Base-by-base conservation (phyloP, 2,888 invertebrate species). In the Heliconius cydno region DNA sequence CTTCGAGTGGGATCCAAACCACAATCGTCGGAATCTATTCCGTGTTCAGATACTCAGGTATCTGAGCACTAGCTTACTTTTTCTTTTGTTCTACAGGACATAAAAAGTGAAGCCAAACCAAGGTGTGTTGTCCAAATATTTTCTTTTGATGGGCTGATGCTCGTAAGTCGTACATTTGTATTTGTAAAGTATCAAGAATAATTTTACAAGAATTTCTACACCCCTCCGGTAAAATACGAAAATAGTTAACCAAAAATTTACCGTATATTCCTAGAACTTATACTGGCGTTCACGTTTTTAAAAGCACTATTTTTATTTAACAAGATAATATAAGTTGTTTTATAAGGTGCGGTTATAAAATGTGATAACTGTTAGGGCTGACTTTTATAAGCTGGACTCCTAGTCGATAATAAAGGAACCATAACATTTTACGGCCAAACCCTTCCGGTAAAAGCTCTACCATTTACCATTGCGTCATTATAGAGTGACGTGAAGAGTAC, bases 331-430 rank as follows among this genome's bases (percentile, higher is more conserved):
- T 28, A 34, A 72, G 6, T 30, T 30, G 19, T 72, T 57, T 9
- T 72, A 57, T 30, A 13, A 57, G 22, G 2, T n/a, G n/a, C 10
- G 22, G 72, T 73, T n/a, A 73, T 60, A 60, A n/a, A 73, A 60
- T 30, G 34, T 25, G 60, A 34, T 57, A 60, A 38, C 34, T 73
- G 73, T 73, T 73, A 60, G 60, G 10, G n/a, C 34, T n/a, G 22
- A 34, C 34, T n/a, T 73, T 73, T 75, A 75, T 46, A 75, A 46
- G n/a, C 38, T 65, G 19, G 28, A 41, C 10, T 66, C 3, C 22
- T 66, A 75, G 75, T 65, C 46, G 65, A 41, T 30, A 75, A 75
- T 66, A 41, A 75, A 75, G 75, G 65, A 75, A 66, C 22, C 41
- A 75, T 66, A 30, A 66, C 28, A 28, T 75, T 66, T 65, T 66